phyloP scores from a whole-genome alignment of 2,113 vertebrate genomes.

The Etheostoma spectabile region DNA sequence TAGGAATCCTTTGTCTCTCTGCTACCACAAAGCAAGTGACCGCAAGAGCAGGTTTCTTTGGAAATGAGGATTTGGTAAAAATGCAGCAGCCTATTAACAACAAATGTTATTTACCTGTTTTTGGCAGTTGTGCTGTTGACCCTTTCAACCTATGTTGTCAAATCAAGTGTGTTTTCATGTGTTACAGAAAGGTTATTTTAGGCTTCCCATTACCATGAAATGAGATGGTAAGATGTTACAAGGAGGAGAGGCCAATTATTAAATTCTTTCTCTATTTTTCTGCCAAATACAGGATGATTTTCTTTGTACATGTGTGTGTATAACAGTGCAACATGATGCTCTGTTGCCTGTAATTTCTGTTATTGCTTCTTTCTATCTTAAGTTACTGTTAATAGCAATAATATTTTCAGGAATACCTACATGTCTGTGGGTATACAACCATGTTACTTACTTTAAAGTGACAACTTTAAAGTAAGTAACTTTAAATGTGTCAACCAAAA shows the following conservation, averaged over 20 bases:
- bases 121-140: neutral
- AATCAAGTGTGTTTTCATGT: slow-evolving; percentile 6
- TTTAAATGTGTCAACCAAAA: too few species aligned
- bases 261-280: slow-evolving; percentile 6
- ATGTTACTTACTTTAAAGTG: too few species aligned
- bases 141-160: slow-evolving; percentile 25
- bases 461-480: too few species aligned
- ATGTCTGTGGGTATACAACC: too few species aligned
- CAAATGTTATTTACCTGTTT: slow-evolving; percentile 31
- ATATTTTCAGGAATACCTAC: too few species aligned
- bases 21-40: slow-evolving; percentile 15
- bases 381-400: too few species aligned
- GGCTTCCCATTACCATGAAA: slow-evolving; percentile 8
- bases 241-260: slow-evolving; percentile 3
- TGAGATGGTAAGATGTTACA: neutral
- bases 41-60: slow-evolving; percentile 9
- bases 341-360: slow-evolving; percentile 12
- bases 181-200: slow-evolving; percentile 12
- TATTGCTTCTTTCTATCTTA: neutral
- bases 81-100: slow-evolving; percentile 7
- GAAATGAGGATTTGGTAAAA: slow-evolving; percentile 35
- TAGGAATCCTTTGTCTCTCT: slow-evolving; percentile 26
- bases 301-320: neutral
- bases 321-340: slow-evolving; percentile 15
- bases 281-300: slow-evolving; percentile 1